Conservation (phyloP, 2,797 vertebrate species). For the Centroberyx gerrardi region DNA sequence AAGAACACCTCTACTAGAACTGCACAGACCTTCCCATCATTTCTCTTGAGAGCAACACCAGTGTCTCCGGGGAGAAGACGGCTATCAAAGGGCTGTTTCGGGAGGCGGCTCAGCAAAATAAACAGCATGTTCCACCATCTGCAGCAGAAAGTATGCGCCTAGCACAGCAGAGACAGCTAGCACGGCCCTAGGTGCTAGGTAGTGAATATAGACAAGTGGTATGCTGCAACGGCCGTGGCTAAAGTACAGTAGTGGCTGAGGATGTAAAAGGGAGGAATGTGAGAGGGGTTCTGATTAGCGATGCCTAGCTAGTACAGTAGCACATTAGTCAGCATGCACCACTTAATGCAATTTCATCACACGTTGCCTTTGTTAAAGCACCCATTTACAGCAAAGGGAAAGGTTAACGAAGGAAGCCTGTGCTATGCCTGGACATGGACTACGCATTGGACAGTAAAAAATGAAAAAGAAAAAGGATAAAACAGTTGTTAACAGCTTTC, state of each 20-base stretch:
- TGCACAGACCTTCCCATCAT: conserved; percentile 29
- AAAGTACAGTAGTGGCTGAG: conserved; percentile 42
- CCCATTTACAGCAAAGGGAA: conserved; percentile 77
- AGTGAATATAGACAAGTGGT: conserved; percentile 35
- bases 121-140: conserved; percentile 64
- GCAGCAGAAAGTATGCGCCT: conserved; percentile 60
- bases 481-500: conserved; percentile 75
- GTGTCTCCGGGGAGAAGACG: conserved; percentile 28
- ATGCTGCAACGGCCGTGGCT: conserved; percentile 29
- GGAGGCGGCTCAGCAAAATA: conserved; percentile 45
- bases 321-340: conserved; percentile 76
- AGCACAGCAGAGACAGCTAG: conserved; percentile 36
- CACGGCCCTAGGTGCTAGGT: conserved; percentile 7
- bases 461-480: conserved; percentile 41
- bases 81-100: conserved; percentile 22
- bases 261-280: conserved; percentile 70
- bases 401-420: conserved; percentile 51
- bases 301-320: conserved; percentile 66
- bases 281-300: conserved; percentile 59
- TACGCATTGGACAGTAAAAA: conserved; percentile 65
- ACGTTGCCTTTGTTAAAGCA: conserved; percentile 65
- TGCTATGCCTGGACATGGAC: conserved; percentile 65
- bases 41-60: conserved; percentile 33
- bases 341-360: conserved; percentile 63
- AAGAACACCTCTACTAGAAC: neutral